A percentile compares a stretch with the other conserved stretches of the same genome.
phyloP scores from a whole-genome alignment of 2,888 invertebrate genomes.

The Trichopria drosophilae region DNA sequence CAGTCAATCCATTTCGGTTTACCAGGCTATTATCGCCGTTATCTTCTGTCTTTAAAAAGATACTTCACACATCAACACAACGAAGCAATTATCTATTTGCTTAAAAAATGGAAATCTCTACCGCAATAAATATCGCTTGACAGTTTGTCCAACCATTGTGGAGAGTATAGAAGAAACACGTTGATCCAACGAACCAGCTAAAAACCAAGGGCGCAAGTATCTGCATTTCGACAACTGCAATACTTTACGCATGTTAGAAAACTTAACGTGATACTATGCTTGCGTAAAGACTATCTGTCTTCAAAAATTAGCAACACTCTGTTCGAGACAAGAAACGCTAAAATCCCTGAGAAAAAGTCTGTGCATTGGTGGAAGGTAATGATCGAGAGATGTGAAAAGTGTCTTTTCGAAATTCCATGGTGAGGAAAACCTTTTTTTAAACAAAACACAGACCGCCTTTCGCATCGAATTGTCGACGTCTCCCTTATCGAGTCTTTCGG shows the following conservation, averaged over 20 bases:
- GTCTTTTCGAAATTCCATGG: no score
- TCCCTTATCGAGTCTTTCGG: no score
- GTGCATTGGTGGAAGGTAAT: slow-evolving; percentile 23
- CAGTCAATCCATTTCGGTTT: no score
- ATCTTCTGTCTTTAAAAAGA: no score
- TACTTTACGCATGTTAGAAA: slow-evolving; percentile 3
- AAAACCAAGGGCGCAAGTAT: slow-evolving; percentile 36
- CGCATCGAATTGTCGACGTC: no score
- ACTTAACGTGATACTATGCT: slow-evolving; percentile 2
- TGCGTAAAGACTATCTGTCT: slow-evolving; percentile 2
- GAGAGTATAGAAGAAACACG: slow-evolving; percentile 34
- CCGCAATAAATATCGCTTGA: slow-evolving; percentile 12
- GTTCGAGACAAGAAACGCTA: slow-evolving; percentile 16
- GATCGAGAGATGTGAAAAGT: no score
- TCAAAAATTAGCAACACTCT: no score
- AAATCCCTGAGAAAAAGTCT: slow-evolving; percentile 31
- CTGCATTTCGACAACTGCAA: no score
- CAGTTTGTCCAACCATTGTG: slow-evolving; percentile 8
- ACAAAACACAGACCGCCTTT: no score
- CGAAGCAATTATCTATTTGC: slow-evolving; percentile 16
- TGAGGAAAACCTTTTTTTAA: no score
- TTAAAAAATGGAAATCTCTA: slow-evolving; percentile 15
- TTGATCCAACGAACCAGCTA: slow-evolving; percentile 55
- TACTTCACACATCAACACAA: slow-evolving; percentile 27
- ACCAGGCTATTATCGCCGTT: no score